Percentiles rank a stretch among this genome's conserved stretches.
phyloP scores from a whole-genome alignment of 2,797 vertebrate species.

The Gadopsis marmoratus region DNA sequence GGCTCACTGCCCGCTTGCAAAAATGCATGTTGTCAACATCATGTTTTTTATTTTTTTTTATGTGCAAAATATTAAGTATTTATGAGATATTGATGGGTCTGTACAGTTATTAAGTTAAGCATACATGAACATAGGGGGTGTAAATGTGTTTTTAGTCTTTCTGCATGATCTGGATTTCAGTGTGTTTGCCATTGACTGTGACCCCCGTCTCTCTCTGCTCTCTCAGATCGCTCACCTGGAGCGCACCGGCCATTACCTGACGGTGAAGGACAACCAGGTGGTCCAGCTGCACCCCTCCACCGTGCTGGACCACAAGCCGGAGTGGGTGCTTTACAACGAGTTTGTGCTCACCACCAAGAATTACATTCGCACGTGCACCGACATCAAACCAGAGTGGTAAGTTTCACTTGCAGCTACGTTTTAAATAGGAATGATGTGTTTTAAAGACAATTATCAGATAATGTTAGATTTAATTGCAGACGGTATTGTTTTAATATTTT shows the following conservation, averaged over 20 bases:
- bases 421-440: not conserved
- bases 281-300: conserved; percentile 98
- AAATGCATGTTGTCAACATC: conserved; percentile 1
- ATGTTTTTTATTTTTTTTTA: not conserved
- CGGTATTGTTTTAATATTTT: not conserved
- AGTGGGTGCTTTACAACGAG: conserved; percentile 99
- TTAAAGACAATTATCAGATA: not conserved
- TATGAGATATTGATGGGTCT: conserved; percentile 4
- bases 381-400: conserved; percentile 98
- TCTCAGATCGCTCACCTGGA: conserved; percentile 96
- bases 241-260: conserved; percentile 97
- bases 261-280: conserved; percentile 99
- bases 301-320: conserved; percentile 98
- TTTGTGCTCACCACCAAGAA: conserved; percentile 99
- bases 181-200: not conserved
- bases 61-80: not conserved
- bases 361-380: conserved; percentile 98
- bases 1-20: conserved; percentile 22
- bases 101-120: not conserved
- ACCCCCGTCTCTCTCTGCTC: not conserved
- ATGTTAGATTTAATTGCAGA: not conserved
- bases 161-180: not conserved
- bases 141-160: not conserved
- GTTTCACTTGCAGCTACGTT: conserved; percentile 38
- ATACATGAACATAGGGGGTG: rapidly evolving